Percentiles rank a stretch among this genome's conserved stretches.
Evolutionary conservation across 2,888 invertebrate genomes (phyloP).

Genomic region (Sinhomidia bicolor): DNA sequence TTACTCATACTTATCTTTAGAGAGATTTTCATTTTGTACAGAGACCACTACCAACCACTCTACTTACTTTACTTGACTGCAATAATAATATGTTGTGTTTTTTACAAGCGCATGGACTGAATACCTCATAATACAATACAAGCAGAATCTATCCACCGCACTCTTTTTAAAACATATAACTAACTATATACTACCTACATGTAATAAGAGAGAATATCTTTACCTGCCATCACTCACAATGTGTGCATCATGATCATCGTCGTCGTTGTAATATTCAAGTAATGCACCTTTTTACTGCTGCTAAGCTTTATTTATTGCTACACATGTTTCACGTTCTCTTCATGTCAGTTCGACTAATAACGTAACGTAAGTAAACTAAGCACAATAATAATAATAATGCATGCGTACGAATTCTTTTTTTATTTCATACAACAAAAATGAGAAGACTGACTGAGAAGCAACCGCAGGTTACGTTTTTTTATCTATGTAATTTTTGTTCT

Average conservation of each 20-base stretch:
- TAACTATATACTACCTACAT: background rate
- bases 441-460: background rate
- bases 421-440: background rate
- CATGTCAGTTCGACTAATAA: background rate
- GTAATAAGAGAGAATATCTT: background rate
- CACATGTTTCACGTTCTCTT: constrained; percentile 46
- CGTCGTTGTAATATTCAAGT: constrained; percentile 21
- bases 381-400: background rate
- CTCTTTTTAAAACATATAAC: too few species aligned
- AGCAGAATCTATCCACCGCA: too few species aligned
- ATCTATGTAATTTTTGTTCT: background rate
- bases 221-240: constrained; percentile 9
- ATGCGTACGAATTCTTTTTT: constrained; percentile 1
- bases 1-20: constrained; percentile 45
- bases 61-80: background rate
- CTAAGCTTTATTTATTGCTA: constrained; percentile 59
- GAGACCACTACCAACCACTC: background rate
- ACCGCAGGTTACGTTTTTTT: constrained; percentile 16
- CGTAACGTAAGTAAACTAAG: background rate
- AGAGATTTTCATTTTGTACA: constrained; percentile 40
- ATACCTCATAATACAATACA: background rate
- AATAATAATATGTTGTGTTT: background rate
- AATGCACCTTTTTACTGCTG: constrained; percentile 33
- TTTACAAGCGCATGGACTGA: background rate
- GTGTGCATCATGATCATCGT: background rate